Evolutionary conservation across 1,140 invertebrate species (phyloP).

Genomic region (Achroia grisella): DNA sequence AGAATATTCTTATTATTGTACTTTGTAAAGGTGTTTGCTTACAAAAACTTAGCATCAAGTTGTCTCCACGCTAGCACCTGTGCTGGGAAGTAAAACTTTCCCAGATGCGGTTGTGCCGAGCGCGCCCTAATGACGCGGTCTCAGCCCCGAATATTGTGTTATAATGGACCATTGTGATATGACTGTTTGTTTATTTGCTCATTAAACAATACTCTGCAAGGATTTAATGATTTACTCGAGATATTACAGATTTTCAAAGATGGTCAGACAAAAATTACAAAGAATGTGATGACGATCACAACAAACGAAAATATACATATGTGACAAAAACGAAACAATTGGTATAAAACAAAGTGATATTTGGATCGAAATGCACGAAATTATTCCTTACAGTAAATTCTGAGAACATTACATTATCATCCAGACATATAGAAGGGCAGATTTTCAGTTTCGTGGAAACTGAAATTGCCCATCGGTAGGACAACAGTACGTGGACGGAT

Average conservation of each 20-base stretch:
- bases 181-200: conserved; percentile 1
- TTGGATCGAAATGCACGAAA: no score
- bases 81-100: conserved; percentile 15
- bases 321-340: no score
- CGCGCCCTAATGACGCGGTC: conserved; percentile 17
- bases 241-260: conserved; percentile 17
- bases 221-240: conserved; percentile 12
- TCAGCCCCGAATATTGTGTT: conserved; percentile 11
- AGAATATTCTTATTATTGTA: neutral
- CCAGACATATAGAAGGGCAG: no score
- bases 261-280: no score
- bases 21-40: neutral
- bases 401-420: no score
- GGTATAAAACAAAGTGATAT: no score
- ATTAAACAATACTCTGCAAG: conserved; percentile 5
- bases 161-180: conserved; percentile 16
- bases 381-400: no score
- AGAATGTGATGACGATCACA: no score
- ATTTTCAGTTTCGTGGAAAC: no score
- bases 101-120: conserved; percentile 8
- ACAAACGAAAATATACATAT: no score
- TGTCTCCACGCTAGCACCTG: neutral
- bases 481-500: no score
- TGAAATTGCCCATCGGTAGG: no score
- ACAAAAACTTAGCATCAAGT: neutral